Evolutionary conservation across 1,140 invertebrate genomes (phyloP).

Genomic region (Archegozetes longisetosus): DNA sequence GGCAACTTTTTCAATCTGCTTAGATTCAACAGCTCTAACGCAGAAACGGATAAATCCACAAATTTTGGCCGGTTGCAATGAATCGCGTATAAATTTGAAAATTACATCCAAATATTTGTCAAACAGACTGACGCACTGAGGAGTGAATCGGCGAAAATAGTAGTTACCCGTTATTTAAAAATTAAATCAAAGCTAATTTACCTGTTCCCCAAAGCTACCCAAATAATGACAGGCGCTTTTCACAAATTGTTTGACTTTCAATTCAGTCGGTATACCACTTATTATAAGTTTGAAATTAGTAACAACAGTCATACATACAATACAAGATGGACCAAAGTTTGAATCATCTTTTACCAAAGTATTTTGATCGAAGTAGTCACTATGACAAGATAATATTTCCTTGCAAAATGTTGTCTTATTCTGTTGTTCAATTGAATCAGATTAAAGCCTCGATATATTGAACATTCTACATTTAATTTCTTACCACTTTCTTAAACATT

Average conservation of each 20-base stretch:
- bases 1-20: background rate
- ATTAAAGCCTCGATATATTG: background rate
- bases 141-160: too few relatives aligned
- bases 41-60: slow-evolving; percentile 8
- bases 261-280: slow-evolving; percentile 9
- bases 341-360: background rate
- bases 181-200: background rate
- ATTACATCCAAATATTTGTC: slow-evolving; percentile 11
- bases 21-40: background rate
- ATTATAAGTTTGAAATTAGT: slow-evolving; percentile 13
- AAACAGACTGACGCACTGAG: slow-evolving; percentile 4
- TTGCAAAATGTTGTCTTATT: slow-evolving; percentile 4
- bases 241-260: slow-evolving; percentile 9
- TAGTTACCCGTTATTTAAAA: background rate
- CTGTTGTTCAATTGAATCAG: too few relatives aligned
- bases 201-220: slow-evolving; percentile 11
- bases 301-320: slow-evolving; percentile 15
- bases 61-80: background rate
- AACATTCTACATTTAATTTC: background rate
- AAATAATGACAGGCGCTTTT: slow-evolving; percentile 15
- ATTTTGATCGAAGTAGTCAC: background rate
- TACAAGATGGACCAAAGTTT: background rate
- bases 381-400: slow-evolving; percentile 9
- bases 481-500: slow-evolving; percentile 7
- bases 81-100: slow-evolving; percentile 9